Conservation (phyloP, 92 coral and sea anemone genomes). For the Umimayanthus kanabou region DNA sequence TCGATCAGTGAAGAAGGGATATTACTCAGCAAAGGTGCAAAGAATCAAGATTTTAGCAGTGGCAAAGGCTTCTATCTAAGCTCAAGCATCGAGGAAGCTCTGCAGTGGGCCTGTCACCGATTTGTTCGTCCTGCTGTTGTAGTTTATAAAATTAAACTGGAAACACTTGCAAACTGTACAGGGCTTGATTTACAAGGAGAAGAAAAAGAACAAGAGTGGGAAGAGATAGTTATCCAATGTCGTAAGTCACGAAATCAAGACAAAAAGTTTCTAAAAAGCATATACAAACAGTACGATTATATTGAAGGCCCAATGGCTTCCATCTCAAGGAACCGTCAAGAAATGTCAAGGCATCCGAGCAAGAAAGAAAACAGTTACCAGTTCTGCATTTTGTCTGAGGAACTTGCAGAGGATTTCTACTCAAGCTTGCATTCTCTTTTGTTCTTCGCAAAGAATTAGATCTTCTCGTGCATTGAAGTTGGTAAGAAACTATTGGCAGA, state of each 20-base stretch:
- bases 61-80: slow-evolving; percentile 45
- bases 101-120: slow-evolving; percentile 18
- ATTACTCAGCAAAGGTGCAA: slow-evolving; percentile 3
- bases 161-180: not conserved
- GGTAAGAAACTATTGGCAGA: not conserved
- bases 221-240: not conserved
- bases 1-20: slow-evolving; percentile 39
- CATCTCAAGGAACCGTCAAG: not conserved
- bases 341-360: not conserved
- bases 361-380: slow-evolving; percentile 15
- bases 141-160: slow-evolving; percentile 2
- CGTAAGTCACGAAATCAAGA: not conserved
- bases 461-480: not conserved
- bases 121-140: slow-evolving; percentile 17
- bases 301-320: slow-evolving; percentile 35
- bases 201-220: slow-evolving; percentile 3
- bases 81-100: slow-evolving; percentile 17
- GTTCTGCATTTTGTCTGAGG: slow-evolving; percentile 20
- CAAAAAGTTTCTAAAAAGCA: not conserved
- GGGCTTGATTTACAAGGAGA: slow-evolving; percentile 10
- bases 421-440: slow-evolving; percentile 18
- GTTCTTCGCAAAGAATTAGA: slow-evolving; percentile 9
- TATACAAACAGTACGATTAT: not conserved
- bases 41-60: slow-evolving; percentile 34
- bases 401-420: slow-evolving; percentile 11